These are phyloP conservation scores for Mormyrus lacerda DNA, from an alignment of 2,113 vertebrate genomes.

Conservation along the genomic window DNA sequence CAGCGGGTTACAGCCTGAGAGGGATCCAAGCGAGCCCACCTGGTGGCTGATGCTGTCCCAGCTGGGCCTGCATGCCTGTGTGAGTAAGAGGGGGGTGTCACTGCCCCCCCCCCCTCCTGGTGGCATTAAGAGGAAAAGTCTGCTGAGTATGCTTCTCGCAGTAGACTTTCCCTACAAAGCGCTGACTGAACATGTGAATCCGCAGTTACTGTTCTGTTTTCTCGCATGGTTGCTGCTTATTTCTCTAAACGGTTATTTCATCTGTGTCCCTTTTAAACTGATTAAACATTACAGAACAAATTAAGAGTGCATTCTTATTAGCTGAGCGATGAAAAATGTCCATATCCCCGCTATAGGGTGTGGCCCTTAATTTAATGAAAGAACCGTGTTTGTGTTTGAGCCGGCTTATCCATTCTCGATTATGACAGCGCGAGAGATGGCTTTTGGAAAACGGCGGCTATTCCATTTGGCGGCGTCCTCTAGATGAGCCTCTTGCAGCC, in stretches of 20 bases:
- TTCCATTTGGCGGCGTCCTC: not conserved
- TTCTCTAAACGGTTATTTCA: not conserved
- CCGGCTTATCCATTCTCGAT: not conserved
- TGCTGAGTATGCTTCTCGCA: not conserved
- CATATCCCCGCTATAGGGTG: not conserved
- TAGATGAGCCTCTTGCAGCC: not conserved
- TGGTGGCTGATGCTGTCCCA: not conserved
- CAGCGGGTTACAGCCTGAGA: not conserved
- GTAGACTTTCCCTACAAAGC: not conserved
- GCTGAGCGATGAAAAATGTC: not conserved
- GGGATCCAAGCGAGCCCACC: not conserved
- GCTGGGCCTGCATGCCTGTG: not conserved
- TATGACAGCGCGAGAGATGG: not conserved
- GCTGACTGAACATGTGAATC: not conserved
- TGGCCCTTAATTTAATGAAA: not conserved
- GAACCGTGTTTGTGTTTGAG: not conserved
- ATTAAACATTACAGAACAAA: not conserved
- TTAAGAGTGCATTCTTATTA: not conserved
- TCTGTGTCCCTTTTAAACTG: not conserved
- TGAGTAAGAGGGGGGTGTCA: not conserved
- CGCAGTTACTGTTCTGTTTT: not conserved
- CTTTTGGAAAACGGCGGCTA: not conserved
- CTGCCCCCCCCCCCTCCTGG: not conserved
- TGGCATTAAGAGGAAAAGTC: not conserved
- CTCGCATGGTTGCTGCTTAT: not conserved